A percentile compares a stretch with the other conserved stretches of the same genome.
Conservation (phyloP, 35 echinoderm and acorn worm species). For the Ophiothrix spiculata region DNA sequence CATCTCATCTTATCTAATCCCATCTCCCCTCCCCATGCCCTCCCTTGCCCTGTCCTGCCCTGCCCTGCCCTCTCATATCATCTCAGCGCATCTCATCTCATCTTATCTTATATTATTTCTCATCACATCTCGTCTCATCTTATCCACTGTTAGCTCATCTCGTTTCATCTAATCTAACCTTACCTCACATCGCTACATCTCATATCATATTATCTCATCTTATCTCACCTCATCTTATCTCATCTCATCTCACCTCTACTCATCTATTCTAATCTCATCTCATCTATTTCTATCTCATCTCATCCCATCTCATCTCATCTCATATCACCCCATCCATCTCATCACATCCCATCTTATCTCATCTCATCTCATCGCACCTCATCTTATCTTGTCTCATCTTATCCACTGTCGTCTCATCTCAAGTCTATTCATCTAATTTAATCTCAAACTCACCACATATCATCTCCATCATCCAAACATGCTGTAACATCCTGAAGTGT, state of each 20-base stretch:
- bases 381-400: background rate
- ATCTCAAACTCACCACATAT: background rate
- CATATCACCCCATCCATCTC: background rate
- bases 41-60: no score
- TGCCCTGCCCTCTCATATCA: background rate
- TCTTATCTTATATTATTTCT: background rate
- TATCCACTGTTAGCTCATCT: background rate
- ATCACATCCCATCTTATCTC: slow-evolving; percentile 1
- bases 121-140: background rate
- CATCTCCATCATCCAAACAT: background rate
- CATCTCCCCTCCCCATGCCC: no score
- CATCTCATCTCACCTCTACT: background rate
- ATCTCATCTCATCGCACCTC: slow-evolving; percentile 4
- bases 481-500: no score
- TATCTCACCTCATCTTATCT: slow-evolving; percentile 7
- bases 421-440: background rate
- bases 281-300: background rate
- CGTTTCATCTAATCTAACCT: background rate
- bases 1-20: no score
- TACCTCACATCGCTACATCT: background rate
- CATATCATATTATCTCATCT: background rate
- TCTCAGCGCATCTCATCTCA: background rate
- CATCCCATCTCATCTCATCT: slow-evolving; percentile 13
- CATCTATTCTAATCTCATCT: background rate
- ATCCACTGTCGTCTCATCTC: background rate